Evolutionary conservation across 2,797 vertebrate species (phyloP), one percentile per base, ranked within the genome.

Genomic region (Alca torda): DNA sequence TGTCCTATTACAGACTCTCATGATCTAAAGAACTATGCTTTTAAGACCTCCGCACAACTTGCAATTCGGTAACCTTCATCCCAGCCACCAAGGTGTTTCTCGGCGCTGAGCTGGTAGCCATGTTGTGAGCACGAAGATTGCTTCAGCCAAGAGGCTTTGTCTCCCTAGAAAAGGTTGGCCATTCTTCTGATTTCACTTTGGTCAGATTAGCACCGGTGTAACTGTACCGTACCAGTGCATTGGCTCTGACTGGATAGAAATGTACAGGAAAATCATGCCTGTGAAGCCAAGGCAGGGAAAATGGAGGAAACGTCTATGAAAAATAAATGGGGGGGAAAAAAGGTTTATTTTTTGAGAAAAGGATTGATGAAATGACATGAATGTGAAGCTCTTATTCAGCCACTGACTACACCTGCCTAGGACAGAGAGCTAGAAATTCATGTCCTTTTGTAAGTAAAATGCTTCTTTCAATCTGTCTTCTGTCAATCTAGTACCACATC

Each of bases 21-120:
- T 84, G 76, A 92, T 86, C 89, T 84, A 84, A 93, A 91, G 89
- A 97, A 93, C 87, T 95, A 89, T 85, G 90, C 93, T 96, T 94
- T 95, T 93, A 97, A 96, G 82, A 93, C 39, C 35, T 48, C 25
- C 0, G 9, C 76, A 75, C 81, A 91, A 61, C 76, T 84, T 48
- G 92, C 82, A 76, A n/a, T 89, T 93, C 2, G 0, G 59, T 88
- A 96, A 96, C 92, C 95, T 93, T 95, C 84, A 89, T 28, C 53
- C 2, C 11, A 86, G 61, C n/a, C 69, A 70, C 69, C 50, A 93
- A 93, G 89, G 82, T 81, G 63, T 72, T 94, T 95, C 82, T 86
- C 11, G 3, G 51, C 68, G 16, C 4, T 37, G 37, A 56, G 61
- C n/a, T 77, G 4, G 69, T 43, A 82, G 51, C 79, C 73, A 50